Evolutionary conservation across 2,797 vertebrate species (phyloP).

Genomic region (Tinamus major): DNA sequence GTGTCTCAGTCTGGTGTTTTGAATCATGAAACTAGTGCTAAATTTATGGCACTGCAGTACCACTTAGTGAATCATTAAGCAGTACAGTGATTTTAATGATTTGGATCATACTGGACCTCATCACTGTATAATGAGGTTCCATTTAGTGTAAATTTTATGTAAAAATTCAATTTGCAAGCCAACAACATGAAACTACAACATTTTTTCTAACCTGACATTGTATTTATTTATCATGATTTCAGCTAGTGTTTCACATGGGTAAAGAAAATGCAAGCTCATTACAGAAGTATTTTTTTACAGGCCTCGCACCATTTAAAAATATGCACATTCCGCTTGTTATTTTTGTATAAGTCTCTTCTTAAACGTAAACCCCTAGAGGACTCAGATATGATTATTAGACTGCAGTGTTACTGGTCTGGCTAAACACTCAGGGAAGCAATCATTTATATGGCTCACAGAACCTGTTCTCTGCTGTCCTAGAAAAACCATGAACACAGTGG

Average conservation of each 20-base stretch:
- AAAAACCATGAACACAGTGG: background rate
- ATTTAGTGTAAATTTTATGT: constrained; percentile 87
- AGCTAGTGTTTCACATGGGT: constrained; percentile 42
- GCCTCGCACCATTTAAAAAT: constrained; percentile 33
- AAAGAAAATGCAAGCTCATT: constrained; percentile 43
- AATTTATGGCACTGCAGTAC: constrained; percentile 84
- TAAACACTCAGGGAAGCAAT: background rate
- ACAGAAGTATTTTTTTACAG: constrained; percentile 38
- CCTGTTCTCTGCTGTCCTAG: background rate
- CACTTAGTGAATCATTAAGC: constrained; percentile 88
- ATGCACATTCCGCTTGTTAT: background rate
- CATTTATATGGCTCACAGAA: background rate
- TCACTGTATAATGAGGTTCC: constrained; percentile 85
- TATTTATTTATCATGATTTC: constrained; percentile 80
- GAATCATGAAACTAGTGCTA: constrained; percentile 85
- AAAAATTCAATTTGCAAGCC: constrained; percentile 87
- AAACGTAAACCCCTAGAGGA: background rate
- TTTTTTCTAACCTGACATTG: constrained; percentile 80
- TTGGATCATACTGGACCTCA: constrained; percentile 86
- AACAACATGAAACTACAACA: constrained; percentile 86
- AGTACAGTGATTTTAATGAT: constrained; percentile 87
- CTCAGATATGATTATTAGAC: background rate
- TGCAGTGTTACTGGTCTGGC: background rate
- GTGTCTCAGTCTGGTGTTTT: constrained; percentile 85
- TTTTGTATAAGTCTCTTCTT: background rate